phyloP scores from a whole-genome alignment of 1,140 invertebrate species.

The Achatina immaculata region DNA sequence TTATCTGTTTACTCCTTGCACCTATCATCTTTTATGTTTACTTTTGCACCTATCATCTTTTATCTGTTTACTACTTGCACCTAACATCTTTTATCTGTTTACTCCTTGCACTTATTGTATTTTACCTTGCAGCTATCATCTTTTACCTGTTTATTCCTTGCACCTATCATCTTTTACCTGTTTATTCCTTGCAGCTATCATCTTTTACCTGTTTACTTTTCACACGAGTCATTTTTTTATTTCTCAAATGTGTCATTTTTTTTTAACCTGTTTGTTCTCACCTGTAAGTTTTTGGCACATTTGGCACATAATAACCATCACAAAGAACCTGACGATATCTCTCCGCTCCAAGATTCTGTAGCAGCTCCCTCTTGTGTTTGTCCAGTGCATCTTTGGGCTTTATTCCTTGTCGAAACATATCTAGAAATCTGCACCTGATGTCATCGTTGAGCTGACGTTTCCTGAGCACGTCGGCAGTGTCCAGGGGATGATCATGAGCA shows the following conservation, averaged over 20 bases:
- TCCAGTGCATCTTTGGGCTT: slow-evolving; percentile 31
- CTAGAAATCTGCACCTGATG: slow-evolving; percentile 23
- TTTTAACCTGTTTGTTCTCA: not conserved
- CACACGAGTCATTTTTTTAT: not conserved
- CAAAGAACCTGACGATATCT: not conserved
- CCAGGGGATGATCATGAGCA: slow-evolving; percentile 25
- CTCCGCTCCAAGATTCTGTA: slow-evolving; percentile 11
- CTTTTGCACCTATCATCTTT: too few species aligned
- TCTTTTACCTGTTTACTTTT: not conserved
- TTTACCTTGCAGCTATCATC: not conserved
- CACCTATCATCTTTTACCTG: not conserved
- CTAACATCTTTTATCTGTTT: not conserved
- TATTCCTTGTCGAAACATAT: slow-evolving; percentile 31
- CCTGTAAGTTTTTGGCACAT: slow-evolving; percentile 29
- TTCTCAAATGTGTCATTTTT: not conserved
- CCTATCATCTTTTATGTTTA: too few species aligned
- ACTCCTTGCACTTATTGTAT: not conserved
- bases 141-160: not conserved
- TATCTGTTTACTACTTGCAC: not conserved
- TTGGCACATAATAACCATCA: slow-evolving; percentile 29
- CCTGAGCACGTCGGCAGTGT: not conserved
- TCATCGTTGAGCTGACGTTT: slow-evolving; percentile 20
- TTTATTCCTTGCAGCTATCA: not conserved
- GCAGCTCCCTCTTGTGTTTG: slow-evolving; percentile 23
- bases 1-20: not conserved